phyloP scores from a whole-genome alignment of 1,140 invertebrate genomes.

The Oscheius sp. region DNA sequence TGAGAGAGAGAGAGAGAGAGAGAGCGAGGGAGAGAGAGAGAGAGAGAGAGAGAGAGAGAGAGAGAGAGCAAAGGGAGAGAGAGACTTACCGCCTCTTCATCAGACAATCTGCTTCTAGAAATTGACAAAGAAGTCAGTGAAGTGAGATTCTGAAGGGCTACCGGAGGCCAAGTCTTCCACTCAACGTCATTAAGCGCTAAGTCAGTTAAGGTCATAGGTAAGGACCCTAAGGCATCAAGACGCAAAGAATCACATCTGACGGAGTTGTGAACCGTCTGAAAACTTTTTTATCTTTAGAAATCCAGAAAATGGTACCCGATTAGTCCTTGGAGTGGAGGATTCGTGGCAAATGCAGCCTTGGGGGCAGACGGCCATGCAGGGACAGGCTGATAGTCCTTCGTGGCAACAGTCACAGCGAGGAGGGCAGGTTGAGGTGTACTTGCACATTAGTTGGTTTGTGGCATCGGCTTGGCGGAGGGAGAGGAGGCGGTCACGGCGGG shows the following conservation, averaged over 20 bases:
- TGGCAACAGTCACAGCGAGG: constrained; percentile 22
- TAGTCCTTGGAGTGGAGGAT: not conserved
- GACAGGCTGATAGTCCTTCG: not conserved
- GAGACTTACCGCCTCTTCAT: not conserved
- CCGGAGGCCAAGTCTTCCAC: constrained; percentile 15
- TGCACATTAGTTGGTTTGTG: constrained; percentile 34
- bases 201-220: constrained; percentile 6
- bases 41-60: no score
- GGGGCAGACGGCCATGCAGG: constrained; percentile 2
- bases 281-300: not conserved
- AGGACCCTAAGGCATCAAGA: not conserved
- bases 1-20: no score
- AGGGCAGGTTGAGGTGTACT: constrained; percentile 32
- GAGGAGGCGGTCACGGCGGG: constrained; percentile 2
- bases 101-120: not conserved
- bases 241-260: constrained; percentile 7
- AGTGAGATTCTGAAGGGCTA: not conserved
- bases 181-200: not conserved
- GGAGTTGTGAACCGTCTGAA: constrained; percentile 12
- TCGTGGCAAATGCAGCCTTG: constrained; percentile 11
- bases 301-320: not conserved
- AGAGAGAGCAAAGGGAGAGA: no score
- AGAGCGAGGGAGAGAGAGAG: no score
- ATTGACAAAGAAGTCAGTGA: not conserved
- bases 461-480: constrained; percentile 19